Evolutionary conservation across 2,888 invertebrate species (phyloP).

Genomic region (Troides helena): DNA sequence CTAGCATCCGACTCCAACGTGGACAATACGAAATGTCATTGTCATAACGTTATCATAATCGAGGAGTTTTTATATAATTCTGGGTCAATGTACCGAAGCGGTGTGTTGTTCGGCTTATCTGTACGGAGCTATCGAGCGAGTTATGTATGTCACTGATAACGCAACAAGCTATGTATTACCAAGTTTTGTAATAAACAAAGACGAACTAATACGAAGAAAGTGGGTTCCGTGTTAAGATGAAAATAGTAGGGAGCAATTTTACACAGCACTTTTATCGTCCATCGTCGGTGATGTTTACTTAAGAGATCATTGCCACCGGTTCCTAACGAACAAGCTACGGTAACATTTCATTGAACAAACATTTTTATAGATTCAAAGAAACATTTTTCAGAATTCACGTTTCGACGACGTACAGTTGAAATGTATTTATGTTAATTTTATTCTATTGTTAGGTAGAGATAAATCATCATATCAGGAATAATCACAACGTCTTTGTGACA

Average conservation of each 20-base stretch:
- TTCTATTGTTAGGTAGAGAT: too few relatives aligned
- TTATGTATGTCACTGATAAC: conserved; percentile 76
- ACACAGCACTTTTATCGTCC: conserved; percentile 18
- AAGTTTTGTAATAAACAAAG: conserved; percentile 50
- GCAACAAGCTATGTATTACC: conserved; percentile 54
- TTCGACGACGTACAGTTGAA: too few relatives aligned
- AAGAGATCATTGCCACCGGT: conserved; percentile 8
- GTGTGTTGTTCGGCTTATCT: conserved; percentile 76
- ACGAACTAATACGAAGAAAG: conserved; percentile 34
- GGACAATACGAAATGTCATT: conserved; percentile 71
- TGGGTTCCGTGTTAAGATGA: conserved; percentile 15
- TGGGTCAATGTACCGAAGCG: conserved; percentile 77
- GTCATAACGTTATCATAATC: conserved; percentile 70
- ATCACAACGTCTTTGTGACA: too few relatives aligned
- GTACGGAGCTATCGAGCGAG: conserved; percentile 57
- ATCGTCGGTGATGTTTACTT: conserved; percentile 15
- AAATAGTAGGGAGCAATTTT: conserved; percentile 15
- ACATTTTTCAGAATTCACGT: too few relatives aligned
- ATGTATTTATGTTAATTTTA: too few relatives aligned
- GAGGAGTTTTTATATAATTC: conserved; percentile 78
- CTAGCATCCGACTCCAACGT: conserved; percentile 34
- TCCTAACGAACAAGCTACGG: neutral
- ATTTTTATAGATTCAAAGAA: neutral
- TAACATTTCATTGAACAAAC: neutral
- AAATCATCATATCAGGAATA: too few relatives aligned